Evolutionary conservation across 2,888 invertebrate species (phyloP), one percentile per base, ranked within the genome.

Genomic region (Entomobrya proxima): DNA sequence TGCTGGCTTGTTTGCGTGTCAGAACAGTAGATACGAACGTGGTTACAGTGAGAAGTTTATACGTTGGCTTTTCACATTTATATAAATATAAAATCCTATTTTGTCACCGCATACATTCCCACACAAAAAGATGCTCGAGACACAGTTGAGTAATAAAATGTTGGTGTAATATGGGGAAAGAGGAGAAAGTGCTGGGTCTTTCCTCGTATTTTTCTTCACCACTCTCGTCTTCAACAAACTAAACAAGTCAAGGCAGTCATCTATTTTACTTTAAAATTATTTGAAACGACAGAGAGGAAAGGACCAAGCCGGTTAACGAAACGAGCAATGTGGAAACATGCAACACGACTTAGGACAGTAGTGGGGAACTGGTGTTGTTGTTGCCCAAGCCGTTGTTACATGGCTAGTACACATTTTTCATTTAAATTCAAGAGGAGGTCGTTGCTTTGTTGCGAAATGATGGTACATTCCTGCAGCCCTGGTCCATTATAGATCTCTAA

Each of bases 181-280:
- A n/a, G 50, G 37, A 47, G 18, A 44, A 58, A 11, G 44, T n/a
- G 50, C 7, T n/a, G 58, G 5, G 58, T 58, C 58, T 9, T 21
- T 58, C 1, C 27, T 30, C 58, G 24, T 58, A 58, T 58, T 24
- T 24, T 2, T 55, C 21, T 21, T 27, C 72, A 44, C 44, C 21
- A 44, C 44, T 24, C 21, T 32, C 69, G 27, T 55, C 37, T 72
- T 72, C 44, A 37, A 27, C 37, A 61, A 74, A 24, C 61, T 6
- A 21, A 27, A 58, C 58, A 58, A 82, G 81, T 74, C 64, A 82
- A 81, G 44, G 72, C 81, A 40, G 47, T 82, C 82, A 82, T 82
- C 75, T 52, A 75, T 82, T 82, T 82, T 82, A 82, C 82, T 82
- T 82, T 83, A 83, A 83, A 83, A 77, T 83, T 83, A 83, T 83